These are phyloP conservation scores for Cotesia chilonis DNA, from an alignment of 1,140 invertebrate species.

Conservation along the genomic window DNA sequence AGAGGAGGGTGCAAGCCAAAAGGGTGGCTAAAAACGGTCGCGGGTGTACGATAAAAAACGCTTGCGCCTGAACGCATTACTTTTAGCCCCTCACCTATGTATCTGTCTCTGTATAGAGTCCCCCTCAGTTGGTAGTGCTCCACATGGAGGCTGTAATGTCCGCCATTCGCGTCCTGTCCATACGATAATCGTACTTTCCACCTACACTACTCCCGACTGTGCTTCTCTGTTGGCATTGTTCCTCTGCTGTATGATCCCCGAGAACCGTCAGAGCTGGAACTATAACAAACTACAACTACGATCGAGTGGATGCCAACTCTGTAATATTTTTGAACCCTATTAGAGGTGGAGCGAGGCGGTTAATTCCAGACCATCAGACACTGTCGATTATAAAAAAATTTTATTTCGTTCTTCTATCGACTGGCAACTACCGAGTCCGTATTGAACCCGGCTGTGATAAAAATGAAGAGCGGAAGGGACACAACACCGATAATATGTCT, in stretches of 20 bases:
- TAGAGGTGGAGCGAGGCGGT: conserved; percentile 2
- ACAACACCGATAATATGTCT: too few relatives aligned
- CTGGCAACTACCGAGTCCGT: too few relatives aligned
- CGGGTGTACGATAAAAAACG: conserved; percentile 55
- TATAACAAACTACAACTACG: too few relatives aligned
- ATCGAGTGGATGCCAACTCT: conserved; percentile 23
- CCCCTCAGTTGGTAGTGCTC: neutral
- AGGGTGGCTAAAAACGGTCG: too few relatives aligned
- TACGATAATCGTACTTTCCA: conserved; percentile 34
- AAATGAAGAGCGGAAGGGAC: too few relatives aligned
- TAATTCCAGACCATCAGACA: conserved; percentile 35
- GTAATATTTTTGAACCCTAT: conserved; percentile 35
- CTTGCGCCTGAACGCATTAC: conserved; percentile 62
- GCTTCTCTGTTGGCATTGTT: too few relatives aligned
- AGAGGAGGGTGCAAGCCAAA: conserved; percentile 9
- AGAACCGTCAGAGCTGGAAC: too few relatives aligned
- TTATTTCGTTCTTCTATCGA: neutral
- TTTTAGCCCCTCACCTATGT: conserved; percentile 46
- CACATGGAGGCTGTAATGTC: neutral
- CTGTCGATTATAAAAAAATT: conserved; percentile 25
- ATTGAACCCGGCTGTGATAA: too few relatives aligned
- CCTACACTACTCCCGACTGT: neutral
- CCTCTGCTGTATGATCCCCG: too few relatives aligned
- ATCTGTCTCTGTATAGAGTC: neutral
- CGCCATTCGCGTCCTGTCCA: conserved; percentile 14